phyloP scores from a whole-genome alignment of 2,113 vertebrate species.

The Prionailurus bengalensis region DNA sequence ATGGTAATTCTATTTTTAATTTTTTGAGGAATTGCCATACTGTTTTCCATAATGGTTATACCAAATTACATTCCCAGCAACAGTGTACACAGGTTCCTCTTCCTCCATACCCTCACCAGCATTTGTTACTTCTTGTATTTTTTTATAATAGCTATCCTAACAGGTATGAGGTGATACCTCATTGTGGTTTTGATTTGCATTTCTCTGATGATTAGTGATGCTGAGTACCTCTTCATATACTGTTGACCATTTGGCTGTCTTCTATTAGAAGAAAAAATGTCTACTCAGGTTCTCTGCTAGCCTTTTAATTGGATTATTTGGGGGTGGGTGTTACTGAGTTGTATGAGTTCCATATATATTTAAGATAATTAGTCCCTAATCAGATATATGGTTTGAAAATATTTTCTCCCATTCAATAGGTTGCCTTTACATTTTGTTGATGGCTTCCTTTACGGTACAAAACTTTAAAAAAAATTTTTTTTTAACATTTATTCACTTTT shows the following conservation, averaged over 20 bases:
- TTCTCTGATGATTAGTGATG: neutral
- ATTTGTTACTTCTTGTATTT: neutral
- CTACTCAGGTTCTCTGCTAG: neutral
- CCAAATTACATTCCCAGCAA: neutral
- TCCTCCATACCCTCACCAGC: neutral
- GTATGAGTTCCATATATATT: neutral
- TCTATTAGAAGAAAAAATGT: neutral
- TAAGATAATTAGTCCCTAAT: neutral
- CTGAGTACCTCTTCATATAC: neutral
- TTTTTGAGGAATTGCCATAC: neutral
- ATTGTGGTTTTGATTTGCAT: neutral
- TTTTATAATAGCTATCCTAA: neutral
- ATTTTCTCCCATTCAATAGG: neutral
- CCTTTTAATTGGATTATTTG: neutral
- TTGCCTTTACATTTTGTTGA: neutral
- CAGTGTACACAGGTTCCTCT: neutral
- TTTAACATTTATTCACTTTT: too few species aligned
- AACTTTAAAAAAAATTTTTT: too few species aligned
- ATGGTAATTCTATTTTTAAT: neutral
- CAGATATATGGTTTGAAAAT: neutral
- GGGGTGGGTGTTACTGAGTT: neutral
- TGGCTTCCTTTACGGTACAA: neutral
- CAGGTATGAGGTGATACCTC: neutral
- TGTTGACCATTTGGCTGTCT: neutral
- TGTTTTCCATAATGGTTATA: neutral